Evolutionary conservation across 2,888 invertebrate species (phyloP), one percentile per base, ranked within the genome.

Genomic region (Coelinius sp.): DNA sequence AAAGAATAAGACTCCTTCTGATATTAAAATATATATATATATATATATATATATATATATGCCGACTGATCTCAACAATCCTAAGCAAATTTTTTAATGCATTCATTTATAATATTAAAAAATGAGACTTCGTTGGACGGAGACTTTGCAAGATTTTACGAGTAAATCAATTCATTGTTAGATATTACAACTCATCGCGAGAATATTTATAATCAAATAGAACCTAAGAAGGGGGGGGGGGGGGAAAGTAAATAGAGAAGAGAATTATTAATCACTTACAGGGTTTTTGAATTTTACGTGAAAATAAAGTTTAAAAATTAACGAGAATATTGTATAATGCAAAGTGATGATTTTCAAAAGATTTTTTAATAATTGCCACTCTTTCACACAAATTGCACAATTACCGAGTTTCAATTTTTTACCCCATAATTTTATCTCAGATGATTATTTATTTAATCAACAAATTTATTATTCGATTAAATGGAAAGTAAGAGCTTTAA

Each of bases 141-240:
- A 59, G 63, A 41, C 63, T 38, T 35, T 22, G 41, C 41, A 41
- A 41, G 63, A 63, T 59, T 59, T 20, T 59, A 59, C 35, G 59
- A 31, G 35, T 59, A 20, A 59, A 59, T 59, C 8, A 59, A 59
- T 59, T 59, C 17, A 59, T 35, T 59, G 59, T 59, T 35, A 59
- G 59, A 59, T 59, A 59, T 53, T 27, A 84, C 79, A 82, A 81
- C 80, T 76, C 76, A n/a, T 76, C 67, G 62, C 41, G 17, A 63
- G 68, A 56, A 62, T 67, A 71, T 59, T 59, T 59, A 31, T 31
- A 38, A 49, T 67, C 59, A 71, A 27, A 71, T 63, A 59, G 59
- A 59, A 35, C 14, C 7, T 35, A 59, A 20, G 59, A 20, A 35
- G 8, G 31, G 0, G 17, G 22, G 56, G 41, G 52, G 41, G 20